phyloP scores from a whole-genome alignment of 2,888 invertebrate species.

The Rugalucina vietnamica region DNA sequence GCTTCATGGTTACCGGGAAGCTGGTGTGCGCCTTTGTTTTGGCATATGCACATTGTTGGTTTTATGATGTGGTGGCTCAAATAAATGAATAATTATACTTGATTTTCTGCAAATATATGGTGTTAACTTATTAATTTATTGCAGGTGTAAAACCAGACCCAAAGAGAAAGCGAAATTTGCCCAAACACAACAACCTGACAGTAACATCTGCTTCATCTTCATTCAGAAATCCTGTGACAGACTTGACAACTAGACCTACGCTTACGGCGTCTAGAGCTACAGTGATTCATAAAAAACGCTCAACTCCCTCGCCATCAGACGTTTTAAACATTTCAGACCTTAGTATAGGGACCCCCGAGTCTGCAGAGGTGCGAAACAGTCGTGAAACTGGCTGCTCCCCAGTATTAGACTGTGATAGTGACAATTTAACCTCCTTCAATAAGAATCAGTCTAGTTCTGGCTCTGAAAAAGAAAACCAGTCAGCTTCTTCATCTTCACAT shows the following conservation, averaged over 20 bases:
- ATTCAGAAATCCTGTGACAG: neutral
- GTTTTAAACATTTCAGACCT: neutral
- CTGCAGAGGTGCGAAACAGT: neutral
- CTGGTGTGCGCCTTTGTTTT: no score
- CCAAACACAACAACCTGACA: slow-evolving; percentile 46
- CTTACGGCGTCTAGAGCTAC: neutral
- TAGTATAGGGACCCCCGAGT: neutral
- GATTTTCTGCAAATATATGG: neutral
- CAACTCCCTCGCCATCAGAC: neutral
- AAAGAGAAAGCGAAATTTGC: neutral
- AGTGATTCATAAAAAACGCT: neutral
- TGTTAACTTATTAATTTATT: neutral
- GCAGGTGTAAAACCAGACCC: slow-evolving; percentile 34
- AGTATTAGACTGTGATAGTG: neutral
- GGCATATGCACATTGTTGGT: no score
- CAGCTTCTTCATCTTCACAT: no score
- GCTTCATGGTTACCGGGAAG: no score
- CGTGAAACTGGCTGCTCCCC: neutral
- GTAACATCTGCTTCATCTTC: neutral
- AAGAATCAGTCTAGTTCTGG: neutral
- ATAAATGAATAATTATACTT: no score
- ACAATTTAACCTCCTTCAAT: neutral
- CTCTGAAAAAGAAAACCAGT: no score
- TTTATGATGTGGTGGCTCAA: no score
- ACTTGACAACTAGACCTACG: neutral